A percentile compares a stretch with the other conserved stretches of the same genome.
Evolutionary conservation across 2,888 invertebrate genomes (phyloP).

Genomic region (Nymphalis c-album): DNA sequence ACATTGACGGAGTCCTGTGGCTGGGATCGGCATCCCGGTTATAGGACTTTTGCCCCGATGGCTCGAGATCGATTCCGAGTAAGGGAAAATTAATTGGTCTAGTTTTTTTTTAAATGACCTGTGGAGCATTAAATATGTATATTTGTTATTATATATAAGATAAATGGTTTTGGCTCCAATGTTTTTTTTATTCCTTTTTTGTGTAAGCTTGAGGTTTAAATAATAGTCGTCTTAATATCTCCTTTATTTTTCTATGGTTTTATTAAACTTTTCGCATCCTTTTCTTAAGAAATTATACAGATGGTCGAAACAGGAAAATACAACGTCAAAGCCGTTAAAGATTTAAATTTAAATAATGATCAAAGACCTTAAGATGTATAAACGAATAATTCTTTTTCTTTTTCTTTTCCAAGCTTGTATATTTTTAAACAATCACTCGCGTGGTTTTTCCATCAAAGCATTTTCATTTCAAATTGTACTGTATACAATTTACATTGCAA

Average conservation of each 20-base stretch:
- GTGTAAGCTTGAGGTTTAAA: too few species aligned
- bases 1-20: constrained; percentile 64
- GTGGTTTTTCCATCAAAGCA: constrained; percentile 27
- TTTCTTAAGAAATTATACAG: too few species aligned
- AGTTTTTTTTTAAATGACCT: neutral
- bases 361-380: neutral
- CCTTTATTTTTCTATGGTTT: neutral
- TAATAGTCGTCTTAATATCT: neutral
- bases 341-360: neutral
- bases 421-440: constrained; percentile 5
- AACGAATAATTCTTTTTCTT: neutral
- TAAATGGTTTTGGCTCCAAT: too few species aligned
- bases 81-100: constrained; percentile 72
- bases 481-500: constrained; percentile 17
- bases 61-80: constrained; percentile 89
- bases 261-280: too few species aligned
- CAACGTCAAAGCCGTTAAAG: neutral
- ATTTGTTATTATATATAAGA: too few species aligned
- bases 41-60: constrained; percentile 84
- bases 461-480: constrained; percentile 24
- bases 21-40: constrained; percentile 83
- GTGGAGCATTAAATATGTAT: neutral
- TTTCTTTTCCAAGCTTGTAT: constrained; percentile 15
- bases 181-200: too few species aligned
- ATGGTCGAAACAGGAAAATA: neutral